Evolutionary conservation across 2,113 vertebrate species (phyloP), one percentile per base, ranked within the genome.

Genomic region (Bucco capensis): DNA sequence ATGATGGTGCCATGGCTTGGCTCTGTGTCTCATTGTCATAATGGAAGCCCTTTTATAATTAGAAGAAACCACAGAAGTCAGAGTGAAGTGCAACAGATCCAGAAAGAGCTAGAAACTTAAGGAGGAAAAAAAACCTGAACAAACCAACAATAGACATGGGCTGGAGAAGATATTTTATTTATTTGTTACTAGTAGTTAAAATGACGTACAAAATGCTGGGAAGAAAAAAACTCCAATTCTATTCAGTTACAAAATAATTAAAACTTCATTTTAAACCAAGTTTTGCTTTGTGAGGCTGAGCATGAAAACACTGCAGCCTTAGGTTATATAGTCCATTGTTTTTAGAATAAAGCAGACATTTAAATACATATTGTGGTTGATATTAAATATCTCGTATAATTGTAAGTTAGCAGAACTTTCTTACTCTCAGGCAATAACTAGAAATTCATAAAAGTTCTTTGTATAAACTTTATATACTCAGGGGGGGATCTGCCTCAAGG

Each of bases 161-260:
- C 93, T 95, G 64, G 64, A 97, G 95, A 97, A 95, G 93, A 96
- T 90, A 89, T 91, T 97, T 97, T 93, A 97, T 97, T 98, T 97
- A 97, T 97, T 97, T 96, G 88, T 93, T 97, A 95, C 83, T 96
- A 94, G 94, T 96, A 96, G 92, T 97, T 96, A 97, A 97, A 90
- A 83, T 96, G 94, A 96, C 66, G 96, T 94, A 97, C 96, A 98
- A 97, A 95, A 97, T 96, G 96, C 96, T 94, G 96, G 92, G 89
- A 97, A 95, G 88, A 96, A 50, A 37, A 70, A 97, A 92, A 90
- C 84, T 97, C 97, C 92, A 96, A 97, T 96, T 96, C 93, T 95
- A 93, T 92, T 96, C 95, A 96, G 88, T 97, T 96, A 96, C 95
- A 96, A 94, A 97, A 96, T 97, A 87, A 96, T 96, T 96, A 96